Evolutionary conservation across 2,888 invertebrate species (phyloP).

Genomic region (Leuctra nigra): DNA sequence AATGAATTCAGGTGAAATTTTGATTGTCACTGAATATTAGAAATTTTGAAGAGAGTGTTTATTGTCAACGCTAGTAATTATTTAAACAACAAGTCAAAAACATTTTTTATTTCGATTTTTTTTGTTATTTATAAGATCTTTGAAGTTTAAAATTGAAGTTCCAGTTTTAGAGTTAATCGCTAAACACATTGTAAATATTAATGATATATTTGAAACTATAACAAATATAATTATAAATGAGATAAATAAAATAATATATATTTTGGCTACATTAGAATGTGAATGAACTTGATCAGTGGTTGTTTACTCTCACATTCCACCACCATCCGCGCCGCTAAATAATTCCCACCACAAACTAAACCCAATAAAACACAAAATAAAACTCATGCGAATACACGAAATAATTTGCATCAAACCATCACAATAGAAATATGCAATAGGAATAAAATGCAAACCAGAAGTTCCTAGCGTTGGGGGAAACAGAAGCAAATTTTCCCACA

Average conservation of each 20-base stretch:
- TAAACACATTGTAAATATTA: no score
- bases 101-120: no score
- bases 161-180: no score
- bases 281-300: constrained; percentile 28
- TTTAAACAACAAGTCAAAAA: no score
- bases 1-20: no score
- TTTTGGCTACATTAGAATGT: constrained; percentile 23
- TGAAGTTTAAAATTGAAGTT: no score
- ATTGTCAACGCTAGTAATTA: no score
- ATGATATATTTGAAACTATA: no score
- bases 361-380: neutral
- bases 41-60: no score
- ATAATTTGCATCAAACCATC: neutral
- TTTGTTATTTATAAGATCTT: no score
- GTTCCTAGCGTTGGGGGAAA: neutral
- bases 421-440: neutral
- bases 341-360: neutral
- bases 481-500: constrained; percentile 30
- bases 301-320: constrained; percentile 24
- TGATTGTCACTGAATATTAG: no score
- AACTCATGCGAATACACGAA: neutral
- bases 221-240: neutral
- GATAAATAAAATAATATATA: neutral
- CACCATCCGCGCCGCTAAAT: constrained; percentile 15
- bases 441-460: neutral